Evolutionary conservation across 2,888 invertebrate species (phyloP).

Genomic region (Suillia variegata): DNA sequence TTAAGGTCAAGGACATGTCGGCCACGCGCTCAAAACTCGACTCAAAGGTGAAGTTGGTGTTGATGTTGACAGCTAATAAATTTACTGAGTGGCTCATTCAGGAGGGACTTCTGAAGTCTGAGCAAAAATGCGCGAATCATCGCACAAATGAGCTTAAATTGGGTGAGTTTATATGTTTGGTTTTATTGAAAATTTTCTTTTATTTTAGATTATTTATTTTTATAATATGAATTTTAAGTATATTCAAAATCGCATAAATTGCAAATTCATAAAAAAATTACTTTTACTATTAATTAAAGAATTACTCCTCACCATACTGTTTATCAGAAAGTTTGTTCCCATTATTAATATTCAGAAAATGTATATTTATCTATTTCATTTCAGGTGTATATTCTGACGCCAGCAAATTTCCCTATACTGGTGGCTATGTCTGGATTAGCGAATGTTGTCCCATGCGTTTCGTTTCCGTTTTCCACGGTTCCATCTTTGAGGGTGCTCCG

Average conservation of each 20-base stretch:
- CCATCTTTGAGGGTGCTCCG: constrained; percentile 84
- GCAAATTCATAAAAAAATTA: background rate
- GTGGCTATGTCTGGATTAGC: constrained; percentile 90
- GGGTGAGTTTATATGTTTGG: constrained; percentile 62
- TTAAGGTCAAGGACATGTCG: constrained; percentile 71
- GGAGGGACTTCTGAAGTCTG: constrained; percentile 79
- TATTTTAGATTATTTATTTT: background rate
- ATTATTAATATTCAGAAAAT: background rate
- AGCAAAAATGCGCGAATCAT: constrained; percentile 78
- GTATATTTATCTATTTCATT: constrained; percentile 4
- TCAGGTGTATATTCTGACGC: constrained; percentile 88
- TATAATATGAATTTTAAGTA: background rate
- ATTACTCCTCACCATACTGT: background rate
- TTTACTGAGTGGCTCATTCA: constrained; percentile 91
- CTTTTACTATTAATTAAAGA: no score
- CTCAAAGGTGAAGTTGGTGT: constrained; percentile 79
- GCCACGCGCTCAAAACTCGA: constrained; percentile 71
- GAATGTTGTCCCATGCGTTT: constrained; percentile 85
- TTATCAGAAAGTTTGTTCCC: background rate
- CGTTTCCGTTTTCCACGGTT: constrained; percentile 85
- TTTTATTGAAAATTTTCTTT: background rate
- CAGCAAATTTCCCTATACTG: constrained; percentile 83
- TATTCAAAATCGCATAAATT: background rate
- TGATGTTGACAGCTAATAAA: constrained; percentile 81
- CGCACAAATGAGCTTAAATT: constrained; percentile 74